phyloP scores from a whole-genome alignment of 2,888 invertebrate genomes.

The Coleophora deauratella region DNA sequence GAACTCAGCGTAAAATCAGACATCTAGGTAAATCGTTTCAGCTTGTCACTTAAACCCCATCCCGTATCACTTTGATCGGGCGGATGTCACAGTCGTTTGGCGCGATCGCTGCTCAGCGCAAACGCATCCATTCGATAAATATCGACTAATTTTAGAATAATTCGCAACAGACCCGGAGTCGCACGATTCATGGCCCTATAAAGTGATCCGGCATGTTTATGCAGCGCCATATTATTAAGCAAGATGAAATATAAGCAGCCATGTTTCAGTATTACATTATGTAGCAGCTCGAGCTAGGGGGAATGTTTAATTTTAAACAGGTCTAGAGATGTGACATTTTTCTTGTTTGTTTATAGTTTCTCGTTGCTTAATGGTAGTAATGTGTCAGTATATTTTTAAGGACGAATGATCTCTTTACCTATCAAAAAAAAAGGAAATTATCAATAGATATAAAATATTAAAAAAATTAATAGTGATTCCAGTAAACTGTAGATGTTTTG shows the following conservation, averaged over 20 bases:
- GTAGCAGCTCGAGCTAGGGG: neutral
- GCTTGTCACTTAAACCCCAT: slow-evolving; percentile 32
- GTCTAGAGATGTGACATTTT: no score
- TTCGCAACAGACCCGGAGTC: slow-evolving; percentile 39
- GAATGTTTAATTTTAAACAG: no score
- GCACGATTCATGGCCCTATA: slow-evolving; percentile 42
- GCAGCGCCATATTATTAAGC: slow-evolving; percentile 33
- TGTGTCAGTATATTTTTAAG: no score
- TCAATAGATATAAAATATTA: no score
- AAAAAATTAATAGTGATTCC: no score
- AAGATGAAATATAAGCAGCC: slow-evolving; percentile 20
- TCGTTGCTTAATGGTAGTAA: no score
- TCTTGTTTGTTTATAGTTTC: no score
- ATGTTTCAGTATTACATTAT: neutral
- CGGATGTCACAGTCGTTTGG: slow-evolving; percentile 58
- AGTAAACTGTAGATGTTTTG: no score
- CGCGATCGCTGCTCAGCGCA: slow-evolving; percentile 27
- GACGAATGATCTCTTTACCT: no score
- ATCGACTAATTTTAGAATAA: slow-evolving; percentile 57
- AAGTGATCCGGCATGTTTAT: slow-evolving; percentile 42
- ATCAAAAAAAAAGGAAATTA: no score
- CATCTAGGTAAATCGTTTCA: slow-evolving; percentile 39
- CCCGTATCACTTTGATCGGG: slow-evolving; percentile 63
- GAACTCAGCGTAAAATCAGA: no score
- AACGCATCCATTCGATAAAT: slow-evolving; percentile 44